These are phyloP conservation scores for Blastomussa wellsi DNA, from an alignment of 92 coral and sea anemone species.

Conservation along the genomic window DNA sequence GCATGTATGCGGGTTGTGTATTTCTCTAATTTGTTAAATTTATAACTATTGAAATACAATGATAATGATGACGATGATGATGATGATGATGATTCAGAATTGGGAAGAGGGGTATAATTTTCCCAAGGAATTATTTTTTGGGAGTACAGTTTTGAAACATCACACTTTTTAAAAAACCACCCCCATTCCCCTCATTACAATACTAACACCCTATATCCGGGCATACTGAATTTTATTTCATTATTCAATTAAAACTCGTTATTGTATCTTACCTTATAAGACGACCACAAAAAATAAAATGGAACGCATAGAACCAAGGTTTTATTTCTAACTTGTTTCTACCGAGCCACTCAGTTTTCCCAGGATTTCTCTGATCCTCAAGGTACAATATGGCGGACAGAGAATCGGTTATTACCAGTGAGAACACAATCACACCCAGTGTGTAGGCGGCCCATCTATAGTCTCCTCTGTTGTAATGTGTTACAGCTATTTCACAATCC, in stretches of 20 bases:
- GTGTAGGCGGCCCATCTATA: constrained; percentile 33
- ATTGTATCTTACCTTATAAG: constrained; percentile 21
- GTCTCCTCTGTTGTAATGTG: constrained; percentile 14
- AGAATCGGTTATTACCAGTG: constrained; percentile 10
- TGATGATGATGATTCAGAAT: no score
- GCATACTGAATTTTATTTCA: no score
- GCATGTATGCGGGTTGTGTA: no score
- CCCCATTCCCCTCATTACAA: no score
- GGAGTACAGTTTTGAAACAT: no score
- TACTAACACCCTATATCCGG: no score
- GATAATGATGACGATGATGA: no score
- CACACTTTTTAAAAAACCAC: no score
- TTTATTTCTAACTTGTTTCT: constrained; percentile 2
- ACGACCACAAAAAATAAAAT: constrained; percentile 36
- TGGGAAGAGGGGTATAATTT: no score
- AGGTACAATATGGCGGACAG: constrained; percentile 23
- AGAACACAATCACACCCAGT: constrained; percentile 23
- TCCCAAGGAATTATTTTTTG: no score
- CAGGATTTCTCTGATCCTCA: background rate
- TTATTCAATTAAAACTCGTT: background rate
- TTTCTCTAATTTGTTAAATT: no score
- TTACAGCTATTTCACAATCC: constrained; percentile 31
- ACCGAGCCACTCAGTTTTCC: constrained; percentile 1
- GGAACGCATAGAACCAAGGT: constrained; percentile 29
- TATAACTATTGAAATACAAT: no score